Evolutionary conservation across 2,888 invertebrate genomes (phyloP).

Genomic region (Papilio demoleus): DNA sequence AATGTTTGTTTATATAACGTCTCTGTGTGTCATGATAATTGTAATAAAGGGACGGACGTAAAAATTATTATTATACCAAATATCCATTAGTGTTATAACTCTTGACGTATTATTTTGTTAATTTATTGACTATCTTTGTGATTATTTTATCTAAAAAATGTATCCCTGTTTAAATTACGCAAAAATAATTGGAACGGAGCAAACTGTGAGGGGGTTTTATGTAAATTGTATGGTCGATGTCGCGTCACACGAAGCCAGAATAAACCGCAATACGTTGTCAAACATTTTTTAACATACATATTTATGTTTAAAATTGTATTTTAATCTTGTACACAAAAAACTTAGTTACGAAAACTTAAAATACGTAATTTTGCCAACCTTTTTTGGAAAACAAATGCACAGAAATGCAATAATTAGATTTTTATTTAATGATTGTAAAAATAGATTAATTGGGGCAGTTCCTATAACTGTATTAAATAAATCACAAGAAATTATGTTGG

Average conservation of each 20-base stretch:
- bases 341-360: not conserved
- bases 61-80: no score
- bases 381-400: not conserved
- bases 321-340: no score
- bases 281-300: not conserved
- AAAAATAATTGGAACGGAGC: slow-evolving; percentile 31
- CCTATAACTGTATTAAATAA: not conserved
- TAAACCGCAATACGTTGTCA: not conserved
- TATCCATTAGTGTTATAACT: no score
- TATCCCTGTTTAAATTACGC: slow-evolving; percentile 31
- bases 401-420: not conserved
- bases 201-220: slow-evolving; percentile 20
- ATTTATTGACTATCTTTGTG: slow-evolving; percentile 2
- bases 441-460: not conserved
- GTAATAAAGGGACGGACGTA: no score
- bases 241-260: not conserved
- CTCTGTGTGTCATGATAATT: no score
- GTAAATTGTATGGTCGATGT: slow-evolving; percentile 29
- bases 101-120: slow-evolving; percentile 15
- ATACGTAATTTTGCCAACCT: not conserved
- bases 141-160: slow-evolving; percentile 7
- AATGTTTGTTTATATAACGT: no score
- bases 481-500: not conserved
- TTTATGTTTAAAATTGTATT: not conserved
- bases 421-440: not conserved